These are phyloP conservation scores for Bombus pascuorum DNA, from an alignment of 1,140 invertebrate genomes.

Conservation along the genomic window DNA sequence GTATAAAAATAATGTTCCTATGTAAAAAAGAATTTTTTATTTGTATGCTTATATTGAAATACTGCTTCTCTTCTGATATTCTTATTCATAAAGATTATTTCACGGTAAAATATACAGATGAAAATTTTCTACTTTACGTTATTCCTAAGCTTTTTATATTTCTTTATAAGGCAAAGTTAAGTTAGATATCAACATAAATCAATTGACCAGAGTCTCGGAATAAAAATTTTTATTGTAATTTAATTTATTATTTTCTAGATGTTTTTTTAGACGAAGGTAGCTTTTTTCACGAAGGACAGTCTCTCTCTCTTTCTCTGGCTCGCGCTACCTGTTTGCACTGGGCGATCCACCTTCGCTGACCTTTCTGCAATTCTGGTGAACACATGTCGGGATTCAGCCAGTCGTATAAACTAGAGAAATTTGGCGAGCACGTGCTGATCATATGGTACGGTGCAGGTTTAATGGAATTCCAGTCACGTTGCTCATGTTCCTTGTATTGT, in stretches of 20 bases:
- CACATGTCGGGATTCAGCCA: slow-evolving; percentile 19
- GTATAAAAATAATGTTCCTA: too few species aligned
- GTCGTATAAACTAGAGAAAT: slow-evolving; percentile 53
- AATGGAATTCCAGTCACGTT: slow-evolving; percentile 71
- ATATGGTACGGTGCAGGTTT: slow-evolving; percentile 47
- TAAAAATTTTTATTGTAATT: neutral
- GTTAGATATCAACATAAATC: neutral
- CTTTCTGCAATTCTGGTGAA: neutral
- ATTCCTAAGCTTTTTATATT: neutral
- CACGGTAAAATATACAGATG: too few species aligned
- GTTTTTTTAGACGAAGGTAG: neutral
- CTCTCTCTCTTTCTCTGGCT: neutral
- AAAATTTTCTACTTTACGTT: too few species aligned
- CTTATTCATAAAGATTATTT: too few species aligned
- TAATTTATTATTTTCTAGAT: neutral
- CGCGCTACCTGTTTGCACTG: slow-evolving; percentile 17
- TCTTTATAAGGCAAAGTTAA: neutral
- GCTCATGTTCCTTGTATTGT: slow-evolving; percentile 9
- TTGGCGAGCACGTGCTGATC: slow-evolving; percentile 61
- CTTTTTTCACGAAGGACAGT: neutral
- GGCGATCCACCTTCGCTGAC: neutral
- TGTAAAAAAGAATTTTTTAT: too few species aligned
- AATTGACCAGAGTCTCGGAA: neutral
- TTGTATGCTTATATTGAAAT: too few species aligned
- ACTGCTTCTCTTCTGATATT: neutral